A percentile compares a stretch with the other conserved stretches of the same genome.
phyloP scores from a whole-genome alignment of 2,113 vertebrate species.

The Tretioscincus oriximinensis region DNA sequence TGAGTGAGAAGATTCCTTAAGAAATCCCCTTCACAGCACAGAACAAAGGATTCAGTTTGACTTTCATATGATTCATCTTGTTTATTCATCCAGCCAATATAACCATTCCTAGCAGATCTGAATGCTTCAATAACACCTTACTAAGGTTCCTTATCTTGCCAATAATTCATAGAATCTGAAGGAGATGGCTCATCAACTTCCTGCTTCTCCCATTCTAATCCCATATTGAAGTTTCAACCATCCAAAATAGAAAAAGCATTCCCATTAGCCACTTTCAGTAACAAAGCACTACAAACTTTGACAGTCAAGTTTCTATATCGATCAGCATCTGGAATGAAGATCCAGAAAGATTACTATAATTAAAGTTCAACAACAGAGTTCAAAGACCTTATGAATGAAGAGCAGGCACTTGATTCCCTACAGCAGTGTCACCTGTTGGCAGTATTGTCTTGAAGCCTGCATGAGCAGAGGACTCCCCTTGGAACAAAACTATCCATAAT shows the following conservation, averaged over 20 bases:
- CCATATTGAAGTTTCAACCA: background rate
- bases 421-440: too few species aligned
- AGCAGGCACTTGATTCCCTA: too few species aligned
- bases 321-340: background rate
- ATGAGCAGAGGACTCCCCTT: background rate
- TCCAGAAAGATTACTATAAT: background rate
- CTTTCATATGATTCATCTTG: too few species aligned
- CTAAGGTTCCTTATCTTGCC: too few species aligned
- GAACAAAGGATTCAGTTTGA: too few species aligned
- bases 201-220: background rate
- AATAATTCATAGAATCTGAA: background rate
- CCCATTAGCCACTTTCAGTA: background rate
- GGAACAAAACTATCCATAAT: background rate
- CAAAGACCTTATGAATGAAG: background rate
- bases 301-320: background rate
- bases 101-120: background rate
- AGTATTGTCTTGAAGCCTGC: background rate
- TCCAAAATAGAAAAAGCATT: background rate
- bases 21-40: too few species aligned
- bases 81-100: background rate
- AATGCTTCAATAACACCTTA: too few species aligned
- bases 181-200: too few species aligned
- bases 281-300: background rate
- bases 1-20: too few species aligned
- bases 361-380: background rate